Evolutionary conservation across 2,888 invertebrate genomes (phyloP).

Genomic region (Carpatolechia fugitivella): DNA sequence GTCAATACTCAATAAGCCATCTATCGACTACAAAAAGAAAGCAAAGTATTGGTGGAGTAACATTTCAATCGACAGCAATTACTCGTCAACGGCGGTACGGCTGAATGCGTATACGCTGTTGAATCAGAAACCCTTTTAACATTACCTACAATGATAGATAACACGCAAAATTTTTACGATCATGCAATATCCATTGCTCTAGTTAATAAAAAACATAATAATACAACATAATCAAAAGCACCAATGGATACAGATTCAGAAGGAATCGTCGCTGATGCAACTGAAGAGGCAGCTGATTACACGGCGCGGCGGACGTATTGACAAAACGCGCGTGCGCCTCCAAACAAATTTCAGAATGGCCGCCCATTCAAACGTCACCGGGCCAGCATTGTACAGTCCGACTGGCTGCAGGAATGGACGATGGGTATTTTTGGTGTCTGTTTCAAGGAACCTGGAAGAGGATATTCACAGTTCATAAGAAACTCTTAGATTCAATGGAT

Average conservation of each 20-base stretch:
- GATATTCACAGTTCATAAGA: slow-evolving; percentile 2
- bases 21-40: slow-evolving; percentile 6
- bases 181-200: neutral
- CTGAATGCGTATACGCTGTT: slow-evolving; percentile 52
- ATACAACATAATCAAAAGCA: neutral
- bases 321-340: slow-evolving; percentile 10
- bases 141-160: neutral
- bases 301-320: slow-evolving; percentile 39
- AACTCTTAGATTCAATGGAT: slow-evolving; percentile 1
- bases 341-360: slow-evolving; percentile 68
- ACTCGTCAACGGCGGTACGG: slow-evolving; percentile 76
- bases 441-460: slow-evolving; percentile 19
- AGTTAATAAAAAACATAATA: neutral
- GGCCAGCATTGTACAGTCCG: slow-evolving; percentile 55
- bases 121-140: neutral
- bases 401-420: slow-evolving; percentile 44
- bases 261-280: neutral
- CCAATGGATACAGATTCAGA: neutral
- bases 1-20: slow-evolving; percentile 6
- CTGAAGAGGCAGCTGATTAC: slow-evolving; percentile 53
- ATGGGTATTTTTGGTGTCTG: slow-evolving; percentile 41
- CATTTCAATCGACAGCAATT: slow-evolving; percentile 73
- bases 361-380: slow-evolving; percentile 71
- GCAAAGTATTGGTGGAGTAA: slow-evolving; percentile 32
- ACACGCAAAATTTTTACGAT: neutral